These are phyloP conservation scores for Thryonomys swinderianus DNA, from an alignment of 2,113 vertebrate species.

Conservation along the genomic window DNA sequence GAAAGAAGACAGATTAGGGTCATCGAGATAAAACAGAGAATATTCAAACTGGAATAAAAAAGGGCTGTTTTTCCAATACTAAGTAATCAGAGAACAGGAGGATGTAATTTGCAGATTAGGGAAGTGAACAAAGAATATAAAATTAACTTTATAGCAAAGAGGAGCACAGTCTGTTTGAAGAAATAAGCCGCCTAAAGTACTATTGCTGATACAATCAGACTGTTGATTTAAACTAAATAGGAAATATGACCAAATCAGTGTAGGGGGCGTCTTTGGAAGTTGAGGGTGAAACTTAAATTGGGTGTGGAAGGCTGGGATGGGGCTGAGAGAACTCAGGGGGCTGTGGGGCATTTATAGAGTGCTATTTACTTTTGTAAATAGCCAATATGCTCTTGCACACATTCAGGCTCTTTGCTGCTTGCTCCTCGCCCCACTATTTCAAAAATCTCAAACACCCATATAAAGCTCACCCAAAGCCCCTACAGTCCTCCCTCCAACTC, in stretches of 20 bases:
- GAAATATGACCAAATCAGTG: slow-evolving; percentile 68
- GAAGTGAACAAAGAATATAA: slow-evolving; percentile 89
- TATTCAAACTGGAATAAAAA: slow-evolving; percentile 87
- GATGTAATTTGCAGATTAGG: slow-evolving; percentile 91
- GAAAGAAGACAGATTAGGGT: slow-evolving; percentile 84
- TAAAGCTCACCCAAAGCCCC: background rate
- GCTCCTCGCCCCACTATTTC: background rate
- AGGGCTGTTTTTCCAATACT: slow-evolving; percentile 87
- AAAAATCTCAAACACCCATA: background rate
- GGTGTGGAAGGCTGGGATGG: background rate
- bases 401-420: too few species aligned
- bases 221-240: slow-evolving; percentile 79
- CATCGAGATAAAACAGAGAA: slow-evolving; percentile 88
- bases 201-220: slow-evolving; percentile 80
- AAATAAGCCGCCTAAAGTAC: slow-evolving; percentile 76
- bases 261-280: background rate
- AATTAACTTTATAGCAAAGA: slow-evolving; percentile 88
- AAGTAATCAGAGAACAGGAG: slow-evolving; percentile 87
- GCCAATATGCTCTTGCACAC: background rate
- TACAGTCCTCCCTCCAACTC: background rate
- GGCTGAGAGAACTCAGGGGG: background rate
- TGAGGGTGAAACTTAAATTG: slow-evolving; percentile 47
- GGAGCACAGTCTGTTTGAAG: slow-evolving; percentile 71
- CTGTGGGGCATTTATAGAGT: background rate
- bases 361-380: background rate